phyloP scores from a whole-genome alignment of 2,888 invertebrate genomes.

The Phragmatobia fuliginosa region DNA sequence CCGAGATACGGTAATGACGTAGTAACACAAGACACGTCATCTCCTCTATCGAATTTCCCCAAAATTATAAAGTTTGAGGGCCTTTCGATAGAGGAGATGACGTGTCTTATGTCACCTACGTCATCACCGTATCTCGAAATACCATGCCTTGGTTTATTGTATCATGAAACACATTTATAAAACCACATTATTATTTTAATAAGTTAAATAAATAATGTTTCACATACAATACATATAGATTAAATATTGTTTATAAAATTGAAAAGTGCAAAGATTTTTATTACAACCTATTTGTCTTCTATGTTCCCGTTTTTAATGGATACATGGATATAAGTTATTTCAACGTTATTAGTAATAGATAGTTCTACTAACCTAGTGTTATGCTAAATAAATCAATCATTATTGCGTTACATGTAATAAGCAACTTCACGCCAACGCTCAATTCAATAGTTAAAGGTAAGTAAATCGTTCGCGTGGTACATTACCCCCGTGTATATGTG shows the following conservation, averaged over 20 bases:
- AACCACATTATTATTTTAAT: constrained; percentile 4
- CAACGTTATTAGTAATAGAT: constrained; percentile 9
- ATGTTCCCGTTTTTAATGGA: constrained; percentile 21
- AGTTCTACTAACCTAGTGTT: constrained; percentile 9
- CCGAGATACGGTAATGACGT: no score
- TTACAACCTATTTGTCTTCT: constrained; percentile 3
- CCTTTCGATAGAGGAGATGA: no score
- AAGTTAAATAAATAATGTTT: not conserved
- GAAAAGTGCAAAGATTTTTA: constrained; percentile 12
- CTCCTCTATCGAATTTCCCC: no score
- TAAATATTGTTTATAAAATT: constrained; percentile 4
- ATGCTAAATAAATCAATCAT: no score
- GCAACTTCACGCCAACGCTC: not conserved
- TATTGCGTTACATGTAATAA: not conserved
- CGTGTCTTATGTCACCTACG: no score
- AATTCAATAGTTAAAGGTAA: not conserved
- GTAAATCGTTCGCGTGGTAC: no score
- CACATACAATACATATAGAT: not conserved
- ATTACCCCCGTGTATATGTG: no score
- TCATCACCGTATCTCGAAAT: no score
- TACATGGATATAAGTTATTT: constrained; percentile 39
- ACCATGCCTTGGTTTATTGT: no score
- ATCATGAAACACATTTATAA: constrained; percentile 12
- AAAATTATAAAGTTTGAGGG: no score
- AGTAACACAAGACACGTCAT: no score